phyloP scores from a whole-genome alignment of 2,888 invertebrate genomes.

The Pimpla rufipes region DNA sequence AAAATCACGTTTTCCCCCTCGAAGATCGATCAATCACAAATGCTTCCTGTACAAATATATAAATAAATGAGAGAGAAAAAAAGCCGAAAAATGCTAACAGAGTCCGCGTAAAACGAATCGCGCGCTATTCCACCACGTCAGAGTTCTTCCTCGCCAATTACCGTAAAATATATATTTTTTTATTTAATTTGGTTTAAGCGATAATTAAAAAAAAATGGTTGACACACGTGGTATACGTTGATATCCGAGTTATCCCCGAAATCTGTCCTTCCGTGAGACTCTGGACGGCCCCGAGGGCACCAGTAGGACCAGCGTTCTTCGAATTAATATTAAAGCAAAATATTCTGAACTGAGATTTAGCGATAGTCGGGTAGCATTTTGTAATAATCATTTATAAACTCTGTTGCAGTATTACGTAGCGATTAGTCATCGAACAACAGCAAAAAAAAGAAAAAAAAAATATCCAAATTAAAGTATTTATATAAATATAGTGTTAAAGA shows the following conservation, averaged over 20 bases:
- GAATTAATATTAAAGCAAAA: slow-evolving; percentile 55
- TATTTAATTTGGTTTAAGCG: slow-evolving; percentile 24
- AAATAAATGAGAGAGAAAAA: background rate
- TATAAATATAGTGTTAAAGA: slow-evolving; percentile 42
- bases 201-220: slow-evolving; percentile 35
- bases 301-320: slow-evolving; percentile 59
- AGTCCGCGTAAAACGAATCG: slow-evolving; percentile 10
- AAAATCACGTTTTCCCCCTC: background rate
- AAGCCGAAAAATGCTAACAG: background rate
- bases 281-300: slow-evolving; percentile 55
- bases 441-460: too few species aligned
- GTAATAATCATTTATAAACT: slow-evolving; percentile 72
- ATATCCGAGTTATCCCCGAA: slow-evolving; percentile 52
- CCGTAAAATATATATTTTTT: slow-evolving; percentile 33
- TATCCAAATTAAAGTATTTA: slow-evolving; percentile 48
- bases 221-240: slow-evolving; percentile 45
- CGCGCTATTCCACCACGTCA: slow-evolving; percentile 34
- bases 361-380: slow-evolving; percentile 70
- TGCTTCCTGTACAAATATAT: background rate
- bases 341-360: slow-evolving; percentile 63
- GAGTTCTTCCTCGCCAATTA: slow-evolving; percentile 47
- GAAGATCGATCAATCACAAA: background rate
- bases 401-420: slow-evolving; percentile 72
- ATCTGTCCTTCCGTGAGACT: slow-evolving; percentile 50
- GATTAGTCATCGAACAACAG: slow-evolving; percentile 58